These are phyloP conservation scores for Pollenia labialis DNA, from an alignment of 2,888 invertebrate genomes.

Conservation along the genomic window DNA sequence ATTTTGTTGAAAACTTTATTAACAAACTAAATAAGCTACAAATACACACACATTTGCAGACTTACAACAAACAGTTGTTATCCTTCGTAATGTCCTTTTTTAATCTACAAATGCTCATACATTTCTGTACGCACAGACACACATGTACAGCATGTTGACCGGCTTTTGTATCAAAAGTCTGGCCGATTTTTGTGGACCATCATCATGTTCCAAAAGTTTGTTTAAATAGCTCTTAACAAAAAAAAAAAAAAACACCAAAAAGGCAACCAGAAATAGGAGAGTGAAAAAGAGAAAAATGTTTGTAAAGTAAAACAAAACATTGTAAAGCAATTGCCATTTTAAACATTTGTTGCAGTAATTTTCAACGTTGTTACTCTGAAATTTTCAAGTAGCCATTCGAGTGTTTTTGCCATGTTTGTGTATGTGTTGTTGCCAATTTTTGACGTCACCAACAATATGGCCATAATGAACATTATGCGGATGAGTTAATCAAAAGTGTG, in stretches of 20 bases:
- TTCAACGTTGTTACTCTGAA: conserved; percentile 46
- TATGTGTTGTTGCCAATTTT: conserved; percentile 36
- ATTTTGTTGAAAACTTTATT: conserved; percentile 69
- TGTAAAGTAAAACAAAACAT: conserved; percentile 56
- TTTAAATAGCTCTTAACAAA: conserved; percentile 67
- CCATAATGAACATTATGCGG: conserved; percentile 74
- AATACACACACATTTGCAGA: conserved; percentile 9
- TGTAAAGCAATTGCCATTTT: conserved; percentile 62
- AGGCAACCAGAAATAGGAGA: not conserved
- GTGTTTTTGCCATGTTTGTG: not conserved
- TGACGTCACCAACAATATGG: conserved; percentile 63
- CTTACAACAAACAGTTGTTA: conserved; percentile 48
- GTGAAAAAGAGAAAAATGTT: conserved; percentile 1
- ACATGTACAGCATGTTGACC: conserved; percentile 16
- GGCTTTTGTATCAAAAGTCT: conserved; percentile 16
- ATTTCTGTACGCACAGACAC: not conserved
- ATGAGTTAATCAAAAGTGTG: conserved; percentile 73
- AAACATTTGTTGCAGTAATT: conserved; percentile 70
- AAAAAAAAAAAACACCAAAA: conserved; percentile 49
- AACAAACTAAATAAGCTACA: conserved; percentile 69
- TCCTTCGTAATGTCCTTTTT: conserved; percentile 43
- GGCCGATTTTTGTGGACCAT: conserved; percentile 52
- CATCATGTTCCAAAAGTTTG: conserved; percentile 49
- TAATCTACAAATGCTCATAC: not conserved
- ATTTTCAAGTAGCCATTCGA: conserved; percentile 47